Evolutionary conservation across 2,797 vertebrate species (phyloP), one percentile per base, ranked within the genome.

Genomic region (Poeciliopsis infans): DNA sequence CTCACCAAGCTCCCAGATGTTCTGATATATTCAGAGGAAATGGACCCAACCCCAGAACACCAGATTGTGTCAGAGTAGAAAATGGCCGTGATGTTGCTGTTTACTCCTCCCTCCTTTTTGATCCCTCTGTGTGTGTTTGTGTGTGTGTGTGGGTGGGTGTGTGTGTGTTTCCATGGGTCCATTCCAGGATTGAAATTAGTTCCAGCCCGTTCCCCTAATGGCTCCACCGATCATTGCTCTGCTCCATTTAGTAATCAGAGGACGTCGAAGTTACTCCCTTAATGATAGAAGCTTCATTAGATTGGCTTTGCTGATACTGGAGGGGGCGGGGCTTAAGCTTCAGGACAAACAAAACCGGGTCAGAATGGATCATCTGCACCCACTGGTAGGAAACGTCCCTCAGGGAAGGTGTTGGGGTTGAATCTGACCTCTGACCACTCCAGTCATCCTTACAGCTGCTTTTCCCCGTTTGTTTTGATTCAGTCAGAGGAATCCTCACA

Each of bases 181-280:
- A 92, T 94, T 93, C 91, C 91, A 91, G 90, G 91, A 93, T 91
- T 93, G 91, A 93, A 93, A 95, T 95, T 94, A 94, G 89, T 94
- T 95, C 90, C 94, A 93, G 87, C 85, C 91, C 81, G 81, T 91
- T 94, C 90, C 89, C 92, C 91, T 95, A 95, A 96, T 95, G 92
- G 94, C 94, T 94, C 93, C 92, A 94, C 95, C 94, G 95, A 95
- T 96, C 94, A 94, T 94, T 87, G 91, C 91, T 91, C 77, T 79
- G 86, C 93, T 95, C 95, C 93, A 95, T 95, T 95, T 95, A 91
- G 92, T 95, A 94, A 95, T 95, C 94, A 94, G 92, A 91, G 92
- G 93, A 95, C 92, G 92, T 93, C 93, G 92, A 93, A 92, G 91
- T 88, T 81, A 94, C 91, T 94, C 86, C 92, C 93, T 92, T 95